phyloP scores from a whole-genome alignment of 2,888 invertebrate species.

The Trimorus sp. region DNA sequence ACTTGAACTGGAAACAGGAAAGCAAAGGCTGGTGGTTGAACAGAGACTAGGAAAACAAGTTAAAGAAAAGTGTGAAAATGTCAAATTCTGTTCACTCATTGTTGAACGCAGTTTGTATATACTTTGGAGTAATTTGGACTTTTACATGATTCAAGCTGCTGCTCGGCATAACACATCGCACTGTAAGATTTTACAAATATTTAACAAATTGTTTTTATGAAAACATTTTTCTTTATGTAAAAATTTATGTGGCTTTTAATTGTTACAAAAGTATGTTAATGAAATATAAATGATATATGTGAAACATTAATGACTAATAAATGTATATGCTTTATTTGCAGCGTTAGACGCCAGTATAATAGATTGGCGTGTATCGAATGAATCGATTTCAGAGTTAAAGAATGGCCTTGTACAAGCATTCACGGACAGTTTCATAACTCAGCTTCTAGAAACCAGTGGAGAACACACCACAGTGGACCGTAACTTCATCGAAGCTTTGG shows the following conservation, averaged over 20 bases:
- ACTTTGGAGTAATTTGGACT: slow-evolving; percentile 89
- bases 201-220: no score
- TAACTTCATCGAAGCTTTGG: slow-evolving; percentile 88
- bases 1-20: slow-evolving; percentile 76
- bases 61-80: slow-evolving; percentile 84
- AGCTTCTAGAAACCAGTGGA: slow-evolving; percentile 87
- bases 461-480: slow-evolving; percentile 86
- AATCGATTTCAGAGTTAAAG: slow-evolving; percentile 86
- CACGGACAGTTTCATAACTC: slow-evolving; percentile 90
- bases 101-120: slow-evolving; percentile 88
- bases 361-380: slow-evolving; percentile 84
- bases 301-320: no score
- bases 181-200: slow-evolving; percentile 71
- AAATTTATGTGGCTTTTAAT: no score
- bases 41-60: slow-evolving; percentile 83
- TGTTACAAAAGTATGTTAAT: no score
- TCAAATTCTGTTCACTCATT: slow-evolving; percentile 85
- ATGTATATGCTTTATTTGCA: slow-evolving; percentile 43
- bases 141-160: slow-evolving; percentile 86
- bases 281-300: no score
- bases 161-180: slow-evolving; percentile 78
- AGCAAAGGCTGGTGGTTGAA: slow-evolving; percentile 78
- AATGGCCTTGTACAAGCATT: slow-evolving; percentile 88
- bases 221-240: no score
- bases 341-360: slow-evolving; percentile 75